Evolutionary conservation across 2,797 vertebrate species (phyloP), one percentile per base, ranked within the genome.

Genomic region (Gymnopithys bicolor): DNA sequence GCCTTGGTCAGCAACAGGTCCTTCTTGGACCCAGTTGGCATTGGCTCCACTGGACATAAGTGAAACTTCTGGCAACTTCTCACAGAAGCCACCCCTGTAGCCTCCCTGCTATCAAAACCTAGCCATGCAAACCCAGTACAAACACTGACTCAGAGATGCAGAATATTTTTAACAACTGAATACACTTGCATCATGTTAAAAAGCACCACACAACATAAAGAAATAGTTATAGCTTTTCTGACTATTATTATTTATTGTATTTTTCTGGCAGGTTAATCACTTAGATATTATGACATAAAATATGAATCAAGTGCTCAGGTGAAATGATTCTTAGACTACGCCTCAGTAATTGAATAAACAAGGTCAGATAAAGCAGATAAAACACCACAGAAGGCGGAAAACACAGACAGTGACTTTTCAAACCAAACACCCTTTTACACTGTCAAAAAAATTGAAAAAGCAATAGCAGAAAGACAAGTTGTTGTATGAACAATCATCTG

Each of bases 131-230:
- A 77, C 10, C 5, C 39, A 43, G n/a, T 53, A 43, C 32, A 60
- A 77, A 53, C 46, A 71, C 41, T 81, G 58, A 70, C 43, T 94
- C 45, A 70, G 27, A 74, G 35, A 77, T 68, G 16, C 23, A 94
- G 33, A 74, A 23, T 66, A 59, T n/a, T 80, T 89, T 80, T 35
- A 6, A 71, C 33, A 67, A 75, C 23, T 27, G 46, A 89, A 43
- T 28, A 74, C 4, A 58, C 22, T 63, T 35, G 9, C 24, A 45
- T 63, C 10, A 25, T 35, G n/a, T 22, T 55, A 48, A 91, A 78
- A 88, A 64, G 37, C 37, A 62, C 5, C 52, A 58, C 3, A 13
- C 6, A 73, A 49, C 46, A 73, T 55, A 49, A 89, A 69, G 13
- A 70, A 67, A 52, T 24, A 56, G 37, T 49, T 85, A 3, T 2